phyloP scores from a whole-genome alignment of 2,113 vertebrate species.

The Crotalus viridis region DNA sequence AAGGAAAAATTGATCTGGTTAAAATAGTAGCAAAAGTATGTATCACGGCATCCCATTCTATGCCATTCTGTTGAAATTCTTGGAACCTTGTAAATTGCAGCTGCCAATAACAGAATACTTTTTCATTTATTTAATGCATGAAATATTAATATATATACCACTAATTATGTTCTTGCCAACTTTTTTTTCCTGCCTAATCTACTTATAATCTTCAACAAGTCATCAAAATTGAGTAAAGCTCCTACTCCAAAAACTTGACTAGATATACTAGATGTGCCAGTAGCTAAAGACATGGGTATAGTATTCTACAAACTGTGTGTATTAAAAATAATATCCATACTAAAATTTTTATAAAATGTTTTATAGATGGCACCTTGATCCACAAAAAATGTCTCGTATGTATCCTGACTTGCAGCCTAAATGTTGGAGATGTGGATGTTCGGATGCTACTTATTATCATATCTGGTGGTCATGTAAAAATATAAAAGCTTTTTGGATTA shows the following conservation, averaged over 20 bases:
- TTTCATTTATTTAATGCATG: not conserved
- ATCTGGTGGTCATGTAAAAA: no score
- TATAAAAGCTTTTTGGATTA: no score
- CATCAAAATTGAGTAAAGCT: not conserved
- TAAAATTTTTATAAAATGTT: no score
- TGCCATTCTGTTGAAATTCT: not conserved
- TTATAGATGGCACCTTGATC: no score
- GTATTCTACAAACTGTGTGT: not conserved
- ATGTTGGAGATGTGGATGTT: no score
- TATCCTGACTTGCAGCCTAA: no score
- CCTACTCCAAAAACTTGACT: not conserved
- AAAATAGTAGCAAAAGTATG: not conserved
- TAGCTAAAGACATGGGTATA: not conserved
- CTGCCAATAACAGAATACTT: not conserved
- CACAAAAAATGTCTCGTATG: no score
- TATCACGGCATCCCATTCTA: not conserved
- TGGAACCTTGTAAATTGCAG: not conserved
- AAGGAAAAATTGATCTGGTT: not conserved
- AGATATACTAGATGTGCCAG: not conserved
- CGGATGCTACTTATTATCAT: no score
- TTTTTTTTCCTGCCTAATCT: not conserved
- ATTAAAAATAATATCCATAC: not conserved
- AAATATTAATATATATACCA: not conserved
- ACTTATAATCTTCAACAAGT: not conserved
- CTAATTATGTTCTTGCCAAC: not conserved